These are phyloP conservation scores for Carapus acus DNA, from an alignment of 2,797 vertebrate species.

Conservation along the genomic window DNA sequence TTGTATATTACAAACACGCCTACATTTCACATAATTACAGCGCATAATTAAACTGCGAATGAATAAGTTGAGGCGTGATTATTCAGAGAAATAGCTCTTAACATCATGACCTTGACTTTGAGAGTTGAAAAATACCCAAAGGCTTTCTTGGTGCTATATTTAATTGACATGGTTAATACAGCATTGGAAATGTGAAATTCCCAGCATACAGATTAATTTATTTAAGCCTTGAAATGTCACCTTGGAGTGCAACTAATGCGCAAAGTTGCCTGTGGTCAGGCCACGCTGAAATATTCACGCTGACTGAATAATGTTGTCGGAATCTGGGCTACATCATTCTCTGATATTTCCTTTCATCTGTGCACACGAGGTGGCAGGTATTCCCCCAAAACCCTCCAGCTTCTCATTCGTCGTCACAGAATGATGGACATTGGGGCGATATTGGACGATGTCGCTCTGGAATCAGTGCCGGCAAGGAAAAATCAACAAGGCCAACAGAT, in stretches of 20 bases:
- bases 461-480: slow-evolving; percentile 48
- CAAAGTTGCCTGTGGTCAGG: slow-evolving; percentile 9
- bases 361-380: slow-evolving; percentile 44
- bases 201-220: slow-evolving; percentile 5
- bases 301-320: slow-evolving; percentile 26
- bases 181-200: slow-evolving; percentile 20
- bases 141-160: slow-evolving; percentile 18
- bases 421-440: slow-evolving; percentile 39
- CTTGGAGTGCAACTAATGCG: slow-evolving; percentile 4
- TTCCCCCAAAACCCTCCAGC: slow-evolving; percentile 47
- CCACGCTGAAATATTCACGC: slow-evolving; percentile 19
- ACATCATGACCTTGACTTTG: slow-evolving; percentile 32
- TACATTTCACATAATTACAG: slow-evolving; percentile 26
- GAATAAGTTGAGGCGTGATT: slow-evolving; percentile 26
- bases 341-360: slow-evolving; percentile 16
- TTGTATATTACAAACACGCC: slow-evolving; percentile 50
- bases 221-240: slow-evolving; percentile 19
- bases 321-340: slow-evolving; percentile 49
- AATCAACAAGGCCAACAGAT: slow-evolving; percentile 49
- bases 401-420: slow-evolving; percentile 52
- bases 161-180: slow-evolving; percentile 28
- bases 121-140: slow-evolving; percentile 19
- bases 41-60: slow-evolving; percentile 47
- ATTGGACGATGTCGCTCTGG: slow-evolving; percentile 52
- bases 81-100: slow-evolving; percentile 36